These are phyloP conservation scores for Drosophila mayaguana DNA, from an alignment of 2,888 invertebrate species.

Conservation along the genomic window DNA sequence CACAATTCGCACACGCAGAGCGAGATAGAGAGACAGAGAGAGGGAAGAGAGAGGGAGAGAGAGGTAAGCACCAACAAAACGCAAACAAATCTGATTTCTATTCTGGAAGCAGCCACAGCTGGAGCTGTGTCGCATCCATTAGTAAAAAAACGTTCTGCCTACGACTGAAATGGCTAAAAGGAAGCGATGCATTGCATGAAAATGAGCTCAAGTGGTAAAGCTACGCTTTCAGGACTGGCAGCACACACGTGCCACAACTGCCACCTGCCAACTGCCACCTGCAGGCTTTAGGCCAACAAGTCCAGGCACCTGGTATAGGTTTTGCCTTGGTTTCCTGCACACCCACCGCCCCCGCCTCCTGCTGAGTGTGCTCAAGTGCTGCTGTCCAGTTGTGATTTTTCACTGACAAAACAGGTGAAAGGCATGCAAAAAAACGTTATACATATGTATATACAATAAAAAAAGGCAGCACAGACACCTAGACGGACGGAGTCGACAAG, in stretches of 20 bases:
- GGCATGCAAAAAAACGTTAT: neutral
- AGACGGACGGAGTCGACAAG: slow-evolving; percentile 29
- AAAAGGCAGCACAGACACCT: neutral
- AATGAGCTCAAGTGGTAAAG: slow-evolving; percentile 47
- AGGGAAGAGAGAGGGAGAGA: no score
- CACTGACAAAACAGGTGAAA: slow-evolving; percentile 31
- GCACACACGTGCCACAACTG: slow-evolving; percentile 30
- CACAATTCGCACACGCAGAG: no score
- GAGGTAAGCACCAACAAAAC: slow-evolving; percentile 1
- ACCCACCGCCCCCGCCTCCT: neutral
- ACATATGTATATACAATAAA: neutral
- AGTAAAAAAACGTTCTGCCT: slow-evolving; percentile 28
- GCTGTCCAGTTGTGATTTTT: slow-evolving; percentile 51
- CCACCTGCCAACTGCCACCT: neutral
- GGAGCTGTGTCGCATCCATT: slow-evolving; percentile 31
- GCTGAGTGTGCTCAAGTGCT: slow-evolving; percentile 21
- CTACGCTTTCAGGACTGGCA: slow-evolving; percentile 17
- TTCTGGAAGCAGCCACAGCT: slow-evolving; percentile 28
- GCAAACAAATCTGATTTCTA: slow-evolving; percentile 41
- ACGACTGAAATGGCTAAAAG: slow-evolving; percentile 32
- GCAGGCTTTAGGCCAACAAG: slow-evolving; percentile 19
- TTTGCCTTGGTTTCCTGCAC: neutral
- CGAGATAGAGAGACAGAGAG: no score
- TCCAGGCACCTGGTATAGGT: slow-evolving; percentile 8
- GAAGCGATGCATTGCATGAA: slow-evolving; percentile 52